Percentiles rank a stretch among this genome's conserved stretches.
phyloP scores from a whole-genome alignment of 2,888 invertebrate genomes.

The Galeruca laticollis region DNA sequence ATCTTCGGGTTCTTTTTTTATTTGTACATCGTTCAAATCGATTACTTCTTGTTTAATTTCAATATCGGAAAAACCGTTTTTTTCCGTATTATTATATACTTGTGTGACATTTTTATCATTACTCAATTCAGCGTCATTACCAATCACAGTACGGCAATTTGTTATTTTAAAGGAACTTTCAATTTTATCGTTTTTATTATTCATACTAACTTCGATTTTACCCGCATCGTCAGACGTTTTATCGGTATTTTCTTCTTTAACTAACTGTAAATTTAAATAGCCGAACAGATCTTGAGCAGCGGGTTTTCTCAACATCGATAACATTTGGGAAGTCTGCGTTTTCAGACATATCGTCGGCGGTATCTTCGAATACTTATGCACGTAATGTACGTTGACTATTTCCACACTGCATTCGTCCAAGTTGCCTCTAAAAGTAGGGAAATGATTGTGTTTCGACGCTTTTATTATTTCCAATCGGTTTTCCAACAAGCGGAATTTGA shows the following conservation, averaged over 20 bases:
- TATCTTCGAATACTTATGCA: slow-evolving; percentile 1
- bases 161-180: background rate
- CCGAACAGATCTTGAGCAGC: background rate
- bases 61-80: background rate
- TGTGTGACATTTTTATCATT: background rate
- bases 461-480: slow-evolving; percentile 2
- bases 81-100: background rate
- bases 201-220: background rate
- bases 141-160: background rate
- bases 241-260: background rate
- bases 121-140: background rate
- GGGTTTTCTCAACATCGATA: background rate
- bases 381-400: slow-evolving; percentile 2
- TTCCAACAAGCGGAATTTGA: background rate
- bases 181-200: background rate
- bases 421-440: slow-evolving; percentile 35
- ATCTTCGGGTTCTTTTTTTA: slow-evolving; percentile 9
- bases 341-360: background rate
- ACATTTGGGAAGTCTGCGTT: background rate
- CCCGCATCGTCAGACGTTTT: background rate
- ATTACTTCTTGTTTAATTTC: slow-evolving; percentile 10
- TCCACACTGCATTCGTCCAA: slow-evolving; percentile 11
- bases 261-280: background rate
- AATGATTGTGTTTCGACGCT: slow-evolving; percentile 36
- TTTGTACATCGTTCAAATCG: slow-evolving; percentile 4